phyloP scores from a whole-genome alignment of 2,888 invertebrate species.

The Aporophyla nigra region DNA sequence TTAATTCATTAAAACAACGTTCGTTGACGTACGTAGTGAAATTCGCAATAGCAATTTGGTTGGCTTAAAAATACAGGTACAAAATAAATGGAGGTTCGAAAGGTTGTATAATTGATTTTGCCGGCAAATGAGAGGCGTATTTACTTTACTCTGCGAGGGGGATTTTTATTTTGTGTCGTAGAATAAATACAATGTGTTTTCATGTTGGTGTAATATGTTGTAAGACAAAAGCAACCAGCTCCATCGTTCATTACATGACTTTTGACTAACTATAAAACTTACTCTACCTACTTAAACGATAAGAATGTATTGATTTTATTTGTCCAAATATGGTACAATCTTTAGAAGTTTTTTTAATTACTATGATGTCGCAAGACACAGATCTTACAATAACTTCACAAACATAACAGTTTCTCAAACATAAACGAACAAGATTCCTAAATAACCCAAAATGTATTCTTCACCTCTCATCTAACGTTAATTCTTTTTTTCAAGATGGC shows the following conservation, averaged over 20 bases:
- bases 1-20: slow-evolving; percentile 50
- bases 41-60: slow-evolving; percentile 34
- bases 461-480: background rate
- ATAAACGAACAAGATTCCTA: no score
- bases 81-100: slow-evolving; percentile 11
- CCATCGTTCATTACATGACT: background rate
- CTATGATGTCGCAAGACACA: no score
- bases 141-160: slow-evolving; percentile 13
- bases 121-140: slow-evolving; percentile 26
- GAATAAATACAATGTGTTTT: background rate
- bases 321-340: no score
- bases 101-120: slow-evolving; percentile 37
- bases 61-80: slow-evolving; percentile 51
- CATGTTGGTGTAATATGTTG: background rate
- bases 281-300: no score
- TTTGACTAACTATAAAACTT: background rate
- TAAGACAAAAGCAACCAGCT: background rate
- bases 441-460: background rate
- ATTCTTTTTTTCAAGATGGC: slow-evolving; percentile 79
- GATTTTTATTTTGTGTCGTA: slow-evolving; percentile 15
- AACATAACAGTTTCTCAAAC: no score
- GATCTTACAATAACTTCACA: no score
- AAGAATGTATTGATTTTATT: no score
- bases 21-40: slow-evolving; percentile 46
- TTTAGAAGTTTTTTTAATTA: no score